These are phyloP conservation scores for Aplocera efformata DNA, from an alignment of 2,888 invertebrate species.

Conservation along the genomic window DNA sequence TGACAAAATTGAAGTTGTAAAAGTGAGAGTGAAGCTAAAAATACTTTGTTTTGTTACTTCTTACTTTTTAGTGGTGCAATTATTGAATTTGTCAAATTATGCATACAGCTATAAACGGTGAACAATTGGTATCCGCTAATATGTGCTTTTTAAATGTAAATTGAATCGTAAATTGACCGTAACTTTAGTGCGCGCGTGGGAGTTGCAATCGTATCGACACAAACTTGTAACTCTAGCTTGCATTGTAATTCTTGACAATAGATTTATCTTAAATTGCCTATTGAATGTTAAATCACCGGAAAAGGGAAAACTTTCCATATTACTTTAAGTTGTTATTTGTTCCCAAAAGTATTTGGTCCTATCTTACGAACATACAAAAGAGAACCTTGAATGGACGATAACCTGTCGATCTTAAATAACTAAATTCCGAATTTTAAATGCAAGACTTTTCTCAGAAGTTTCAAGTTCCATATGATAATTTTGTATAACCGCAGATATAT, in stretches of 20 bases:
- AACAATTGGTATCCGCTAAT: constrained; percentile 53
- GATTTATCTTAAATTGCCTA: constrained; percentile 22
- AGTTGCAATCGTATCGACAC: constrained; percentile 28
- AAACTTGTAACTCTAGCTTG: constrained; percentile 24
- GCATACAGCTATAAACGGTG: constrained; percentile 42
- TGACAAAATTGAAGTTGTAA: constrained; percentile 6
- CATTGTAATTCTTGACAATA: constrained; percentile 32
- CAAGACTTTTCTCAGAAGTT: too few species aligned
- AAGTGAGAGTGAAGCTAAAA: constrained; percentile 14
- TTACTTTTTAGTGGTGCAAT: constrained; percentile 12
- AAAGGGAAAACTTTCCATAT: not conserved
- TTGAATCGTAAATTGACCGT: constrained; percentile 60
- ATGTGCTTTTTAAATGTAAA: constrained; percentile 61
- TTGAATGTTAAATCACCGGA: constrained; percentile 8
- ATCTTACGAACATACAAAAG: too few species aligned
- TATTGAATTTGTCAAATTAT: constrained; percentile 38
- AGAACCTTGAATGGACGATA: too few species aligned
- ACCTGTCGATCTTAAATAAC: too few species aligned
- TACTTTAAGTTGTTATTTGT: too few species aligned
- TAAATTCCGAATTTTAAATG: too few species aligned
- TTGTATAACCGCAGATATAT: too few species aligned
- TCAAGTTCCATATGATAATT: too few species aligned
- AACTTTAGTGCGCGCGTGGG: constrained; percentile 51
- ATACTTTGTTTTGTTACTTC: constrained; percentile 9
- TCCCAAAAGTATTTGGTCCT: too few species aligned